Evolutionary conservation across 1,140 invertebrate genomes (phyloP).

Genomic region (Reticulitermes speratus): DNA sequence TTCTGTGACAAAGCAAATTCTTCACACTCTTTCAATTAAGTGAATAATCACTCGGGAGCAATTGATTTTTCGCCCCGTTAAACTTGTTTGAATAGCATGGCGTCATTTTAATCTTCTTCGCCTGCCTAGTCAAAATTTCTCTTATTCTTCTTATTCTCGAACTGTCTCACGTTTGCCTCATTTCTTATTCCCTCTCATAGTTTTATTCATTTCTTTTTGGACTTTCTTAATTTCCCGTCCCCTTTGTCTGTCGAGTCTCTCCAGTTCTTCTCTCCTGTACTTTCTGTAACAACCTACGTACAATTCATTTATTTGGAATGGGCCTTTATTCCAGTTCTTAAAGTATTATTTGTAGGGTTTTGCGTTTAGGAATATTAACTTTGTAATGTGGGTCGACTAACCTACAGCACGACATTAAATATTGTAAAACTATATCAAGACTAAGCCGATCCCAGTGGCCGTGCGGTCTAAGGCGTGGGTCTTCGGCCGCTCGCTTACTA

Average conservation of each 20-base stretch:
- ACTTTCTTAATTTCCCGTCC: neutral
- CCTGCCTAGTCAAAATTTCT: neutral
- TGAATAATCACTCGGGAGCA: neutral
- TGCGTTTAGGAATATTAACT: constrained; percentile 5
- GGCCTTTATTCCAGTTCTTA: neutral
- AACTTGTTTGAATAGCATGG: neutral
- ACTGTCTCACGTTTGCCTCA: neutral
- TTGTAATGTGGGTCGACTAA: neutral
- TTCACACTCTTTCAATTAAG: neutral
- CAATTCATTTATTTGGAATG: neutral
- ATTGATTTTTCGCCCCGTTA: constrained; percentile 3
- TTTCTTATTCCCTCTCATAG: constrained; percentile 1
- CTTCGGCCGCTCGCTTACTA: no score
- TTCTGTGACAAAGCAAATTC: neutral
- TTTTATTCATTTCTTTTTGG: neutral
- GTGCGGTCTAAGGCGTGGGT: no score
- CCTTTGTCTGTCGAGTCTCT: neutral
- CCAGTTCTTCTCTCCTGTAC: no score
- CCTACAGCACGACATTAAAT: neutral
- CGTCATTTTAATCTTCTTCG: neutral
- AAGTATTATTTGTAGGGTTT: neutral
- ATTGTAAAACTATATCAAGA: neutral
- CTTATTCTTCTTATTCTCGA: neutral
- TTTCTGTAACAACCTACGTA: neutral
- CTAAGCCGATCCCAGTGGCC: no score